These are phyloP conservation scores for Alethe diademata DNA, from an alignment of 2,113 vertebrate genomes.

Conservation along the genomic window DNA sequence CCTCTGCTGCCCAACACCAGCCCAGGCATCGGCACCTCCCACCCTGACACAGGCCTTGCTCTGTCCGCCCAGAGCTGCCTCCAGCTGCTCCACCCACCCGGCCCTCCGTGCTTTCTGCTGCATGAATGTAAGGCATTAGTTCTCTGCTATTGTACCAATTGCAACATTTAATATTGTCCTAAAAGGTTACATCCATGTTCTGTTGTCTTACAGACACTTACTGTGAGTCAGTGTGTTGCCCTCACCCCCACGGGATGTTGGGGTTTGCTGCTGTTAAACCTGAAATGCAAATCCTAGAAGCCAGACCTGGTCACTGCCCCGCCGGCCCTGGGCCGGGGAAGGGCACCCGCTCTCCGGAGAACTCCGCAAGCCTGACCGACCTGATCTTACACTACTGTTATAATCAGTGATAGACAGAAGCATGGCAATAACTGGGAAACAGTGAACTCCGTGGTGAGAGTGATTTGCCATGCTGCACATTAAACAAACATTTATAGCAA, in stretches of 20 bases:
- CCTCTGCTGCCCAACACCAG: neutral
- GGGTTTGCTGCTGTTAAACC: neutral
- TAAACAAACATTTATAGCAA: conserved; percentile 8
- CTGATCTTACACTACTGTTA: neutral
- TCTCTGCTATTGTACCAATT: neutral
- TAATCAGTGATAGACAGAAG: neutral
- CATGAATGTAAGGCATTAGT: conserved; percentile 20
- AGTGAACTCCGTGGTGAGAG: neutral
- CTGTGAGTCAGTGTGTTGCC: neutral
- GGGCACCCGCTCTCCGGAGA: rapidly evolving
- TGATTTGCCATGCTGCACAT: conserved; percentile 24
- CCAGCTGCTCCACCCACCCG: neutral
- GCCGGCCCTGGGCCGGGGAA: neutral
- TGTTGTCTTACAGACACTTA: neutral
- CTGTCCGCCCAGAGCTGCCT: neutral
- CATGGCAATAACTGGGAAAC: neutral
- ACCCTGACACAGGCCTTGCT: neutral
- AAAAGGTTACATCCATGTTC: neutral
- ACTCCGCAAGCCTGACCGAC: neutral
- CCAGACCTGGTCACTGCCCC: neutral
- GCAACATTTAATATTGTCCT: neutral
- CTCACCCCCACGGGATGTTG: neutral
- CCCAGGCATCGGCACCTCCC: neutral
- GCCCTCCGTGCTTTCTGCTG: neutral
- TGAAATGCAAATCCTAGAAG: neutral